Conservation (phyloP, 2,888 invertebrate species). For the Drosophila diplacantha region DNA sequence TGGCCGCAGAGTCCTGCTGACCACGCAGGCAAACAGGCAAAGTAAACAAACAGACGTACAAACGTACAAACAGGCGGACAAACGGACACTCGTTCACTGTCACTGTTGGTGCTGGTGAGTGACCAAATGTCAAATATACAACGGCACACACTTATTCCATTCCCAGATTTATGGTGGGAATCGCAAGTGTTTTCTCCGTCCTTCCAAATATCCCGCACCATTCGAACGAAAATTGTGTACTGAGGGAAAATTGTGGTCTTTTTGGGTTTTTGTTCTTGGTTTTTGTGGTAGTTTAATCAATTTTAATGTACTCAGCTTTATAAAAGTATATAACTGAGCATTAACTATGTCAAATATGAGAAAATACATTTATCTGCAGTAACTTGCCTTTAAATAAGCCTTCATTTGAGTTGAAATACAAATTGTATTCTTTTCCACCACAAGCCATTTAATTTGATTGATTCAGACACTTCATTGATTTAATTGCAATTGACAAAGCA, state of each 20-base stretch:
- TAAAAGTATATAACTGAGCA: too few species aligned
- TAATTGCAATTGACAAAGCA: background rate
- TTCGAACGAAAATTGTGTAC: constrained; percentile 5
- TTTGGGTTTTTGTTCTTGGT: background rate
- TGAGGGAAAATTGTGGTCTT: background rate
- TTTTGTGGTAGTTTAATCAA: too few species aligned
- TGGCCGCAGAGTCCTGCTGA: constrained; percentile 18
- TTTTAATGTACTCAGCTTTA: background rate
- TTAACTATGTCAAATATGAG: background rate
- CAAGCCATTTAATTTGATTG: too few species aligned
- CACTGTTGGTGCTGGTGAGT: constrained; percentile 50
- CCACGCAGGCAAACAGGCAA: constrained; percentile 27
- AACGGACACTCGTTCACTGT: constrained; percentile 43
- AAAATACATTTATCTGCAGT: too few species aligned
- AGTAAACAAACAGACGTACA: constrained; percentile 15
- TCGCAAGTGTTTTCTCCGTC: constrained; percentile 35
- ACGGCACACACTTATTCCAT: constrained; percentile 68
- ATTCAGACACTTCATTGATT: background rate
- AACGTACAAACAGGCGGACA: constrained; percentile 6
- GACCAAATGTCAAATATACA: constrained; percentile 71
- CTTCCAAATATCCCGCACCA: constrained; percentile 4
- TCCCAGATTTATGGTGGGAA: constrained; percentile 62
- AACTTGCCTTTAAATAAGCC: too few species aligned
- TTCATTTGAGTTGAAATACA: background rate
- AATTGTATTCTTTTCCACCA: background rate